These are phyloP conservation scores for Exocentrus adspersus DNA, from an alignment of 2,888 invertebrate species.

Conservation along the genomic window DNA sequence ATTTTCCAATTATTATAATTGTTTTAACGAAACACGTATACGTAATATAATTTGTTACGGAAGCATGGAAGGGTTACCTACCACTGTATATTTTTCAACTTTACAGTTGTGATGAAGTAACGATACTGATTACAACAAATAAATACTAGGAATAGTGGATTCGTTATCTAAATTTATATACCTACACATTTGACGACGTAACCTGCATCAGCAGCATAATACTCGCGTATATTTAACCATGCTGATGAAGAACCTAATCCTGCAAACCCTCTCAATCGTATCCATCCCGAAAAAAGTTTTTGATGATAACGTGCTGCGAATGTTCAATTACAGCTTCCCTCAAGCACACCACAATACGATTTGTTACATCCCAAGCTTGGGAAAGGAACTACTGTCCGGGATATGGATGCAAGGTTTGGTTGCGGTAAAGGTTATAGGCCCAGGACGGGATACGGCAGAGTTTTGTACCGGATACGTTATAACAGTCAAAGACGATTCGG, in stretches of 20 bases:
- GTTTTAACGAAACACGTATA: no score
- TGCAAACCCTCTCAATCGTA: neutral
- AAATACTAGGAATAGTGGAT: no score
- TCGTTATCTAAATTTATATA: no score
- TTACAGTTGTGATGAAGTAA: no score
- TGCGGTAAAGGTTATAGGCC: neutral
- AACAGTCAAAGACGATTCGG: neutral
- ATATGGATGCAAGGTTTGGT: neutral
- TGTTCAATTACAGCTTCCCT: neutral
- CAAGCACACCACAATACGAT: neutral
- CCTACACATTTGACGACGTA: no score
- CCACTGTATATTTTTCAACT: no score
- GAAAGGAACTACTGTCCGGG: neutral
- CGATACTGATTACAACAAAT: no score
- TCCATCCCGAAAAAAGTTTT: neutral
- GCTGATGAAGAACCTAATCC: neutral
- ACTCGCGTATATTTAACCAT: neutral
- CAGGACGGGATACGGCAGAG: neutral
- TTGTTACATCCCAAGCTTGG: neutral
- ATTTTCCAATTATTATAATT: no score
- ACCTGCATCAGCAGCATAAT: no score
- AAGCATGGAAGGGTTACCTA: no score
- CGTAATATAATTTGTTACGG: no score
- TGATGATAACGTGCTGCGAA: neutral
- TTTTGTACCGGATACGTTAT: slow-evolving; percentile 4